A percentile compares a stretch with the other conserved stretches of the same genome.
Evolutionary conservation across 2,113 vertebrate genomes (phyloP).

Genomic region (Numenius arquata): DNA sequence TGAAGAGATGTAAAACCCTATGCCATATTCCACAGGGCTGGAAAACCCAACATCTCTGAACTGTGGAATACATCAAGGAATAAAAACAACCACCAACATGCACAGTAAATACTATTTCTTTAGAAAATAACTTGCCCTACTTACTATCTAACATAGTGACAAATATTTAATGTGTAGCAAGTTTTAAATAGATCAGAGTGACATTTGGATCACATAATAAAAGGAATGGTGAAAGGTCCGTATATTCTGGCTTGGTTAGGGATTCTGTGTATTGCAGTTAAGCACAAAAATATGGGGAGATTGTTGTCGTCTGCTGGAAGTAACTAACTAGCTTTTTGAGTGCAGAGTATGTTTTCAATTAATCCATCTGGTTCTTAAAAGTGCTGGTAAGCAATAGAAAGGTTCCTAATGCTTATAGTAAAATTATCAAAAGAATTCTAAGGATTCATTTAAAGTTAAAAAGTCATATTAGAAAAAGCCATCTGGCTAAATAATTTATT

Average conservation of each 20-base stretch:
- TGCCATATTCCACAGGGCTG: neutral
- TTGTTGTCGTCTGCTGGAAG: neutral
- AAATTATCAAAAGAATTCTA: conserved; percentile 26
- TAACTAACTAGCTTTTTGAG: neutral
- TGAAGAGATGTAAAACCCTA: neutral
- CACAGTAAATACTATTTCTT: conserved; percentile 20
- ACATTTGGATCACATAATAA: neutral
- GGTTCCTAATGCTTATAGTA: neutral
- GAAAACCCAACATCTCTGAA: neutral
- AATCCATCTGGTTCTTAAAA: neutral
- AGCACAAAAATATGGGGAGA: neutral
- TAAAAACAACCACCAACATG: neutral
- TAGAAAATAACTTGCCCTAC: conserved; percentile 37
- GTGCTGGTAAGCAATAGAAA: neutral
- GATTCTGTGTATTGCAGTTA: neutral
- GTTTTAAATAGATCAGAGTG: neutral
- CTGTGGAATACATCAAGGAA: neutral
- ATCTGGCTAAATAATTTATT: conserved; percentile 6
- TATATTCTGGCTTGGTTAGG: neutral
- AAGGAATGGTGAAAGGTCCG: neutral
- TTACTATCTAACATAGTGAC: conserved; percentile 23
- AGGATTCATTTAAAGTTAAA: neutral
- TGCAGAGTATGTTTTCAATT: neutral
- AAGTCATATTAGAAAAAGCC: neutral
- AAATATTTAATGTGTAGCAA: neutral